Conservation (phyloP, 2,888 invertebrate genomes). For the Polymixis flavicincta region DNA sequence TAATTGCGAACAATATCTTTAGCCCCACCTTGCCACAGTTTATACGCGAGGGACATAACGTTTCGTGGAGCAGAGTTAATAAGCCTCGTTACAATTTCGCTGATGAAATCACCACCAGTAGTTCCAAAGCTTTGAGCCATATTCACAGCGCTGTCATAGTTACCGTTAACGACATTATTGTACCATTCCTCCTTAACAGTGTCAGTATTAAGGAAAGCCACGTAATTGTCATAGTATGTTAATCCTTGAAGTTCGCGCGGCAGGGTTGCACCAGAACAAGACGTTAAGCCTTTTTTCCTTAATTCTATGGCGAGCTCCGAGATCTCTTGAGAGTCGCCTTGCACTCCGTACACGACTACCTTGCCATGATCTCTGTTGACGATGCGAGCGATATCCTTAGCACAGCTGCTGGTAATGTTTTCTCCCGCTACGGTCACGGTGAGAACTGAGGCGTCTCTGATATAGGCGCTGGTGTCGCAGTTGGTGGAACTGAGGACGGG, state of each 20-base stretch:
- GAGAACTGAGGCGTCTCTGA: conserved; percentile 68
- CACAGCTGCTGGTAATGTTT: conserved; percentile 70
- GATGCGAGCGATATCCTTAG: conserved; percentile 72
- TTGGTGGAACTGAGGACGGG: conserved; percentile 67
- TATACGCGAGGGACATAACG: conserved; percentile 65
- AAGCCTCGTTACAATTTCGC: conserved; percentile 48
- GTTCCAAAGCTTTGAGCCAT: conserved; percentile 53
- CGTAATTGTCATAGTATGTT: conserved; percentile 65
- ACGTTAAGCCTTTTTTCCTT: conserved; percentile 45
- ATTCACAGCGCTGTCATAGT: conserved; percentile 63
- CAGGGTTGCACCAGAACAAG: conserved; percentile 56
- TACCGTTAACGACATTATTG: conserved; percentile 49
- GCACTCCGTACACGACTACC: conserved; percentile 69
- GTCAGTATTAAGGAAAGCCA: conserved; percentile 63
- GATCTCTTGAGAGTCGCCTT: conserved; percentile 54
- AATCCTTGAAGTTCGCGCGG: conserved; percentile 59
- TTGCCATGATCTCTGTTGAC: conserved; percentile 65
- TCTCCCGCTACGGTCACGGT: conserved; percentile 70
- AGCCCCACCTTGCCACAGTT: conserved; percentile 65
- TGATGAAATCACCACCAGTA: conserved; percentile 41
- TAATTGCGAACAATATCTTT: conserved; percentile 59
- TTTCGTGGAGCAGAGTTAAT: conserved; percentile 55
- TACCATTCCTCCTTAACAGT: conserved; percentile 58
- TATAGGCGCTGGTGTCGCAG: conserved; percentile 72
- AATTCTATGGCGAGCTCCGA: conserved; percentile 62